phyloP scores from a whole-genome alignment of 53 echinoderm and acorn worm genomes.

The Patiria pectinifera region DNA sequence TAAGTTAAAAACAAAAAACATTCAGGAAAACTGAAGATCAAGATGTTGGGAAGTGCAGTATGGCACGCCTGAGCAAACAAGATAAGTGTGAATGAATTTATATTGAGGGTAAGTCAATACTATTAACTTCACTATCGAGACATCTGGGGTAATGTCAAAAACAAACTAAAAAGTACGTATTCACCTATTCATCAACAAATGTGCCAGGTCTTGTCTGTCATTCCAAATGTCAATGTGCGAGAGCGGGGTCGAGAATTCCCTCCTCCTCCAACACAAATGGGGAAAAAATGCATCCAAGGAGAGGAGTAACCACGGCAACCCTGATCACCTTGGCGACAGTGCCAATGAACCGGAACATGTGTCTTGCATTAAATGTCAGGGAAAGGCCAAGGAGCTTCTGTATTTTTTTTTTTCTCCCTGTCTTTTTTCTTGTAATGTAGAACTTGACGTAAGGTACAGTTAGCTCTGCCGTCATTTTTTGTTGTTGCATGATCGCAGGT shows the following conservation, averaged over 20 bases:
- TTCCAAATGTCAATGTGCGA: slow-evolving; percentile 1
- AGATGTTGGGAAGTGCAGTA: no score
- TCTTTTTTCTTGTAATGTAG: not conserved
- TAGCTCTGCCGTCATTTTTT: not conserved
- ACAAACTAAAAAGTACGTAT: not conserved
- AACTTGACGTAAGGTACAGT: not conserved
- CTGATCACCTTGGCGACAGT: slow-evolving; percentile 48
- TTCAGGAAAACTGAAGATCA: not conserved
- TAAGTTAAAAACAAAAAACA: not conserved
- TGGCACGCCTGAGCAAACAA: no score
- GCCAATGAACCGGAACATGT: slow-evolving; percentile 58
- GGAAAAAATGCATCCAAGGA: slow-evolving; percentile 28
- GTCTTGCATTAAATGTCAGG: slow-evolving; percentile 55
- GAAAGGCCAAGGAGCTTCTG: slow-evolving; percentile 36
- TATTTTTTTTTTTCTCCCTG: not conserved
- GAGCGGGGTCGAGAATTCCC: not conserved
- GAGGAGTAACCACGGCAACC: slow-evolving; percentile 34
- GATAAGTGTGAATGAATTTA: no score
- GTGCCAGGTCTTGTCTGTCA: not conserved
- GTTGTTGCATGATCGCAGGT: not conserved
- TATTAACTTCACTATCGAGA: not conserved
- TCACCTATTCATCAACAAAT: slow-evolving; percentile 9
- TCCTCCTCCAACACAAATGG: not conserved
- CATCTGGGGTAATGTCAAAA: not conserved
- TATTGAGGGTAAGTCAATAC: no score